A percentile compares a stretch with the other conserved stretches of the same genome.
Evolutionary conservation across 2,797 vertebrate species (phyloP).

Genomic region (Tolypeutes matacus): DNA sequence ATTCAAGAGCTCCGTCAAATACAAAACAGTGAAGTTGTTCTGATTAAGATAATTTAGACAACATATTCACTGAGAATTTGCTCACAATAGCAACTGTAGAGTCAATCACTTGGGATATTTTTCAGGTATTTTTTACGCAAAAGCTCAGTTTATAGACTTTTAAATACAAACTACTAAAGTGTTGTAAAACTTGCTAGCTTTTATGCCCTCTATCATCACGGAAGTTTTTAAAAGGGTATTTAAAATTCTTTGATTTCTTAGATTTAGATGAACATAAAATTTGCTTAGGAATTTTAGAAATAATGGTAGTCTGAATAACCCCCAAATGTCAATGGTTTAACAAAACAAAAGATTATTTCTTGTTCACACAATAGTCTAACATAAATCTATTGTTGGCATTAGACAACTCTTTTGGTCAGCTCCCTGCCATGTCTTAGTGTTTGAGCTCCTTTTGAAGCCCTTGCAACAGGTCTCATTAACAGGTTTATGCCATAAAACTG

Average conservation of each 20-base stretch:
- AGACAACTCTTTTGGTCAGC: not conserved
- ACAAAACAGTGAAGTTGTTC: not conserved
- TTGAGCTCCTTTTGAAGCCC: not conserved
- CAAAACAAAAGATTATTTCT: not conserved
- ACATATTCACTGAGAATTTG: not conserved
- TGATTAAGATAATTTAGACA: conserved; percentile 19
- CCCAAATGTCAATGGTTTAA: not conserved
- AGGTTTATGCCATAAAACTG: no score
- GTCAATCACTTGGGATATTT: not conserved
- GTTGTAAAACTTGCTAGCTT: not conserved
- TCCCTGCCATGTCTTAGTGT: not conserved
- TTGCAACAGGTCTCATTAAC: no score
- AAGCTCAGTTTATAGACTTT: not conserved
- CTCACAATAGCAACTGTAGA: conserved; percentile 5
- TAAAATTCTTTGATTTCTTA: not conserved
- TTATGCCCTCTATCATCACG: not conserved
- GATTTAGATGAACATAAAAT: not conserved
- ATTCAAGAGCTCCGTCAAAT: conserved; percentile 33
- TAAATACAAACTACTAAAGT: not conserved
- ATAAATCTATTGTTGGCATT: not conserved
- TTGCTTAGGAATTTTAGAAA: not conserved
- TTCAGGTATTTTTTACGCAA: not conserved
- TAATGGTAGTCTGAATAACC: not conserved
- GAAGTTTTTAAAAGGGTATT: not conserved
- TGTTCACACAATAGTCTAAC: not conserved